Evolutionary conservation across 2,113 vertebrate genomes (phyloP).

Genomic region (Sturnus vulgaris): DNA sequence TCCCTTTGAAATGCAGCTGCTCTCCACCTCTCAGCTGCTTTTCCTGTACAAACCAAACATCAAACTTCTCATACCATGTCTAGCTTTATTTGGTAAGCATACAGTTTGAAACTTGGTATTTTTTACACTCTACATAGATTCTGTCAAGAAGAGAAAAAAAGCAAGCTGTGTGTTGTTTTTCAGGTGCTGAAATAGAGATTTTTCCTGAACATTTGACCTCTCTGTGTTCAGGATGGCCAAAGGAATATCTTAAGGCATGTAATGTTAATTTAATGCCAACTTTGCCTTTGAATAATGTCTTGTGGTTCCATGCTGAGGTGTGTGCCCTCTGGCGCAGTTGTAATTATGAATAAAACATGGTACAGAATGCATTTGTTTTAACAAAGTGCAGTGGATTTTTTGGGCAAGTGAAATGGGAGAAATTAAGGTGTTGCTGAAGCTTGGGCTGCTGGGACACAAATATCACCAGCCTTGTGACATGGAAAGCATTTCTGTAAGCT

Average conservation of each 20-base stretch:
- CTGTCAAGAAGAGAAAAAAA: background rate
- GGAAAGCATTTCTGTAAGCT: background rate
- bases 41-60: background rate
- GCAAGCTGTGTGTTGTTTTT: background rate
- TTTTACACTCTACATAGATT: background rate
- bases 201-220: background rate
- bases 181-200: background rate
- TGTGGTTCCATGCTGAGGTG: background rate
- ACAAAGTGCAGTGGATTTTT: background rate
- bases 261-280: background rate
- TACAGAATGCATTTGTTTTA: background rate
- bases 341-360: background rate
- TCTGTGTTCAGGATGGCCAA: background rate
- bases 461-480: background rate
- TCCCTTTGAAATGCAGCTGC: conserved; percentile 14
- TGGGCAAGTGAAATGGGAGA: background rate
- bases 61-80: background rate
- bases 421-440: background rate
- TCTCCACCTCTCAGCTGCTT: background rate
- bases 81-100: background rate
- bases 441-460: background rate
- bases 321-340: background rate
- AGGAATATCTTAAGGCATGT: background rate
- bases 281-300: background rate
- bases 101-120: background rate